These are phyloP conservation scores for Cirrhinus mrigala DNA, from an alignment of 2,797 vertebrate genomes.

Conservation along the genomic window DNA sequence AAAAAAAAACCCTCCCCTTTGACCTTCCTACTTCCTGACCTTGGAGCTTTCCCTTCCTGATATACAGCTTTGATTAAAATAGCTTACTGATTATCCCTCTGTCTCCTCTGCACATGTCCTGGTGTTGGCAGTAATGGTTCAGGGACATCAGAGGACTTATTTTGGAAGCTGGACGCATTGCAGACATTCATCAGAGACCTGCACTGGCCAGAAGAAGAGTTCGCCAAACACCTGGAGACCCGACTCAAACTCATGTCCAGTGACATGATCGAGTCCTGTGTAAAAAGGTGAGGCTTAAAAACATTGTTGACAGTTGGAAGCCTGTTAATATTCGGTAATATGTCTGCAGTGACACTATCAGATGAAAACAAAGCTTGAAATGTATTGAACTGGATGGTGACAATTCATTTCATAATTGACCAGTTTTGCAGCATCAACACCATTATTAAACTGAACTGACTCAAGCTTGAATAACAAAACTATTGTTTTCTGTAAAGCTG, in stretches of 20 bases:
- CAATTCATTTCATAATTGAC: too few relatives aligned
- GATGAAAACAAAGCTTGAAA: too few relatives aligned
- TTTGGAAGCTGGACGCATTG: conserved; percentile 98
- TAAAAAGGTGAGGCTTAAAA: conserved; percentile 85
- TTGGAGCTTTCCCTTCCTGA: not conserved
- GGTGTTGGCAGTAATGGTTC: conserved; percentile 90
- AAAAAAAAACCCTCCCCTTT: conserved; percentile 5
- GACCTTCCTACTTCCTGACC: conserved; percentile 8
- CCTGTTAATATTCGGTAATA: too few relatives aligned
- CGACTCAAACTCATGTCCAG: conserved; percentile 98
- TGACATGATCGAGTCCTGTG: conserved; percentile 98
- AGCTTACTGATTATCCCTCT: conserved; percentile 2
- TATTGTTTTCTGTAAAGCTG: too few relatives aligned
- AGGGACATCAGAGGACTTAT: conserved; percentile 96
- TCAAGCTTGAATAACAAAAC: too few relatives aligned
- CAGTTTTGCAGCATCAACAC: too few relatives aligned
- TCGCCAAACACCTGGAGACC: conserved; percentile 95
- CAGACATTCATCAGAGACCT: conserved; percentile 99
- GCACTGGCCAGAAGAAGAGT: conserved; percentile 99
- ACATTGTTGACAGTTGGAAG: too few relatives aligned
- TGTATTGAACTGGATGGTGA: too few relatives aligned
- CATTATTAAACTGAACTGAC: too few relatives aligned
- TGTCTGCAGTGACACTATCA: too few relatives aligned
- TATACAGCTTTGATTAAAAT: not conserved
- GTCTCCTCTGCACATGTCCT: conserved; percentile 18